Conservation (phyloP, 2,888 invertebrate genomes). For the Lasioglossum oenotherae region DNA sequence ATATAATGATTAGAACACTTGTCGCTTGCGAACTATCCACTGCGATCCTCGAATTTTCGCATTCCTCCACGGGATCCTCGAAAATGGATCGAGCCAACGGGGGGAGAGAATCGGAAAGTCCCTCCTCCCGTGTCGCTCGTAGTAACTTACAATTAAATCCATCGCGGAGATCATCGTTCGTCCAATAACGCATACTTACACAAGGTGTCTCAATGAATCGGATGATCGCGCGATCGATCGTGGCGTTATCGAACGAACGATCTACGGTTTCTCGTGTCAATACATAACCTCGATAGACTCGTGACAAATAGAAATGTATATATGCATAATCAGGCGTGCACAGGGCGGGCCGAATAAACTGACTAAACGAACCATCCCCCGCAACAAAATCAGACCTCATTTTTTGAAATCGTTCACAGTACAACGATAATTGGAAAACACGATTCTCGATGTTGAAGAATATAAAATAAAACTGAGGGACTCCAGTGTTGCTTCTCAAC, state of each 20-base stretch:
- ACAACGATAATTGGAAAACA: neutral
- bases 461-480: neutral
- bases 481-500: too few species aligned
- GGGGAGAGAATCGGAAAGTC: conserved; percentile 36
- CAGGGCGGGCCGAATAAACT: neutral
- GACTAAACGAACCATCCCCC: neutral
- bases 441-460: neutral
- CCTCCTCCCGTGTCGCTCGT: conserved; percentile 47
- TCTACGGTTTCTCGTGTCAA: neutral
- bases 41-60: neutral
- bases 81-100: conserved; percentile 51
- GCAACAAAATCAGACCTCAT: neutral
- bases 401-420: neutral
- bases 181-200: conserved; percentile 29
- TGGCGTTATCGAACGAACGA: conserved; percentile 51
- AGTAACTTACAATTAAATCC: conserved; percentile 2
- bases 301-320: conserved; percentile 54
- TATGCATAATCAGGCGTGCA: conserved; percentile 52
- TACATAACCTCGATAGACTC: conserved; percentile 40
- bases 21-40: neutral
- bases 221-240: neutral
- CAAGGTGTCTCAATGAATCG: too few species aligned
- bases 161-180: conserved; percentile 32
- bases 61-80: neutral
- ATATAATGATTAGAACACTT: neutral